Evolutionary conservation across 2,888 invertebrate genomes (phyloP).

Genomic region (Mythimna vitellina): DNA sequence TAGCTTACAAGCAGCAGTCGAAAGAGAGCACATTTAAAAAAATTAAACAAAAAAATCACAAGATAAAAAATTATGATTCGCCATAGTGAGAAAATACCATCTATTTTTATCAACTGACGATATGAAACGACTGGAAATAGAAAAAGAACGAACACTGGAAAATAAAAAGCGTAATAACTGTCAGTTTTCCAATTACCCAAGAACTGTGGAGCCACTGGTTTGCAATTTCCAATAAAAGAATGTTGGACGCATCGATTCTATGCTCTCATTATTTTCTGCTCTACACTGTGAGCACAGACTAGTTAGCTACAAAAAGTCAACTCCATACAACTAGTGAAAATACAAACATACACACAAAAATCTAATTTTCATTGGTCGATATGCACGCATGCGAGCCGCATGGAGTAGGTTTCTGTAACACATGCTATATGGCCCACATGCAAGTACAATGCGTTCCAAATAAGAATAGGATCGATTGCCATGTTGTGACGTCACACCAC

Average conservation of each 20-base stretch:
- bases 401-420: too few relatives aligned
- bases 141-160: constrained; percentile 29
- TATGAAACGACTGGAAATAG: constrained; percentile 32
- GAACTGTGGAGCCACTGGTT: constrained; percentile 55
- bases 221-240: constrained; percentile 61
- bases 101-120: constrained; percentile 13
- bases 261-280: constrained; percentile 46
- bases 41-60: not conserved
- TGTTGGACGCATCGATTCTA: constrained; percentile 33
- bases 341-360: not conserved
- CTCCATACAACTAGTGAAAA: not conserved
- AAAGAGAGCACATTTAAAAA: not conserved
- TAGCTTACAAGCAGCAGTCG: too few relatives aligned
- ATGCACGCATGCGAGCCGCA: too few relatives aligned
- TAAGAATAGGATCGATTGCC: too few relatives aligned
- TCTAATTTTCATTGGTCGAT: too few relatives aligned
- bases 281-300: constrained; percentile 1
- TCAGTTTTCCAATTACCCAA: constrained; percentile 64
- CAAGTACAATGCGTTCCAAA: too few relatives aligned
- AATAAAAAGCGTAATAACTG: constrained; percentile 53
- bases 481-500: too few relatives aligned
- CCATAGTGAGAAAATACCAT: not conserved
- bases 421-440: too few relatives aligned
- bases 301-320: not conserved
- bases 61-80: not conserved